phyloP scores from a whole-genome alignment of 2,888 invertebrate genomes.

The Pristionchus exspectatus region DNA sequence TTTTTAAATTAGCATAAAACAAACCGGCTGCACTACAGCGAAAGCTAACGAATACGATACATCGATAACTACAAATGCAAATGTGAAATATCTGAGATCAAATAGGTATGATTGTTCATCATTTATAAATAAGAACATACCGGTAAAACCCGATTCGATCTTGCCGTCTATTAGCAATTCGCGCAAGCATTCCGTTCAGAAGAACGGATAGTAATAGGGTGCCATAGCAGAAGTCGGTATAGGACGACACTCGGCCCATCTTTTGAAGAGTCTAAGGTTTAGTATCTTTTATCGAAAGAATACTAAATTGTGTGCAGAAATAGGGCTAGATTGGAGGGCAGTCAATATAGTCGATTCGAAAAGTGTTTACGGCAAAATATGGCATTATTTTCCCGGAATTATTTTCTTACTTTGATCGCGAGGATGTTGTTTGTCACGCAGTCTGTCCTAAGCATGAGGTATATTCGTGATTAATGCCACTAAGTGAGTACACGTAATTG shows the following conservation, averaged over 20 bases:
- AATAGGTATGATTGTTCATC: background rate
- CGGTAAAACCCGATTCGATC: background rate
- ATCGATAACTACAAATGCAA: background rate
- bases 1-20: background rate
- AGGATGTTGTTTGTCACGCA: background rate
- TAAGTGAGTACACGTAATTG: too few relatives aligned
- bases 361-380: background rate
- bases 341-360: background rate
- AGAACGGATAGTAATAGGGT: background rate
- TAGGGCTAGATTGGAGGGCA: background rate
- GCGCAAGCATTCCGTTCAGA: background rate
- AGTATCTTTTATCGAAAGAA: too few relatives aligned
- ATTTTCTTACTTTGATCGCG: background rate
- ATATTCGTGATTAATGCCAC: background rate
- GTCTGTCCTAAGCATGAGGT: background rate
- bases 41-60: background rate
- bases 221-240: background rate
- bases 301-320: background rate
- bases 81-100: background rate
- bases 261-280: too few relatives aligned
- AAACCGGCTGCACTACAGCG: background rate
- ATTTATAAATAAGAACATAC: background rate
- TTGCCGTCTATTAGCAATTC: background rate
- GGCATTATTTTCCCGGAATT: background rate
- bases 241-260: background rate